Conservation (phyloP, 2,113 vertebrate species). For the Perca flavescens region DNA sequence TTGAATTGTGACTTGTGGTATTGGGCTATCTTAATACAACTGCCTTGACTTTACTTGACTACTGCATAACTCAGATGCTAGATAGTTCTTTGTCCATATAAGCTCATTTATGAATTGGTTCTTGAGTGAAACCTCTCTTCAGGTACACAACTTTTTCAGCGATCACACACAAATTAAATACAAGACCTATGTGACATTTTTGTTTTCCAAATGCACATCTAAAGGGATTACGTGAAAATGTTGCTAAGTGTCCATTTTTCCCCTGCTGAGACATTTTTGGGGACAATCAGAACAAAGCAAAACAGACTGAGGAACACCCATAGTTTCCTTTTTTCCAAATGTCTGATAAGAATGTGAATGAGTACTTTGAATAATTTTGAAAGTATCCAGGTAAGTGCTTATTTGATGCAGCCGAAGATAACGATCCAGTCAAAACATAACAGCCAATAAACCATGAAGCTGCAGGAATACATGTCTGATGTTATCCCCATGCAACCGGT, state of each 20-base stretch:
- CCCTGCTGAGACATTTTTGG: neutral
- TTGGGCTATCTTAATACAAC: too few relatives aligned
- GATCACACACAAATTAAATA: too few relatives aligned
- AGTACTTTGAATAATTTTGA: slow-evolving; percentile 6
- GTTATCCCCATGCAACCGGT: slow-evolving; percentile 68
- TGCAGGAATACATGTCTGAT: slow-evolving; percentile 60
- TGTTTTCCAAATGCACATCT: too few relatives aligned
- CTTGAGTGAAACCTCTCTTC: neutral
- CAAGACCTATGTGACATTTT: too few relatives aligned
- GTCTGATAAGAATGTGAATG: neutral
- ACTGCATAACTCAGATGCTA: neutral
- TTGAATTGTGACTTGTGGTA: too few relatives aligned
- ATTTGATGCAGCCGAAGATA: slow-evolving; percentile 62
- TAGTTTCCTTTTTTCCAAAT: neutral
- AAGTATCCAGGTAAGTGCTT: slow-evolving; percentile 44
- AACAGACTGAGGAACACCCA: neutral
- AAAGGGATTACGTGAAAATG: neutral
- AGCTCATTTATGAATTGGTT: neutral
- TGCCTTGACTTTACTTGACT: neutral
- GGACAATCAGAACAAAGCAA: neutral
- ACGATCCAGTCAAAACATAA: slow-evolving; percentile 53
- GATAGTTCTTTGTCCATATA: neutral
- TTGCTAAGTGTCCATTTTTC: neutral
- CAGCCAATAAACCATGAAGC: slow-evolving; percentile 54
- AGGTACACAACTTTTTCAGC: too few relatives aligned